These are phyloP conservation scores for Ceraclea dissimilis DNA, from an alignment of 2,888 invertebrate genomes.

Conservation along the genomic window DNA sequence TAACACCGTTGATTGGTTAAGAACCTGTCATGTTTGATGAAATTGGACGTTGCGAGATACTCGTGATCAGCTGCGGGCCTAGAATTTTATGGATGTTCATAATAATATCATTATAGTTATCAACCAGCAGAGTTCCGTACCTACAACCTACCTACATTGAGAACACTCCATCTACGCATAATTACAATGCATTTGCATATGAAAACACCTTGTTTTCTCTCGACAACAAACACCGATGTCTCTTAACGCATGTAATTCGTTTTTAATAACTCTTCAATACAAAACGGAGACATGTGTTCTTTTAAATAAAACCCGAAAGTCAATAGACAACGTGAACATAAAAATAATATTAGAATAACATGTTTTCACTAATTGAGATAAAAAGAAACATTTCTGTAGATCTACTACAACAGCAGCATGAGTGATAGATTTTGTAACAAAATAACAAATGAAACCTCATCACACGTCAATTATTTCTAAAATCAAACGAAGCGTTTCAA, in stretches of 20 bases:
- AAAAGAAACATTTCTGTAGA: no score
- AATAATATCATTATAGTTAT: neutral
- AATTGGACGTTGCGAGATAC: neutral
- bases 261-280: neutral
- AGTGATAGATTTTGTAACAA: no score
- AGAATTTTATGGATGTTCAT: neutral
- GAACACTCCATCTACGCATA: neutral
- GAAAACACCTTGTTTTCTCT: neutral
- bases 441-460: no score
- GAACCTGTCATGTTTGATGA: neutral
- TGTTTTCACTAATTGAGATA: no score
- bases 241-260: neutral
- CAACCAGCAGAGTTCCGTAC: neutral
- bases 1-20: neutral
- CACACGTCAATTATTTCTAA: no score
- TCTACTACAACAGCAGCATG: no score
- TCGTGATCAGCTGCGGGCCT: constrained; percentile 1
- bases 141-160: neutral
- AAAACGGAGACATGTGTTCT: no score
- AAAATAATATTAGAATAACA: no score
- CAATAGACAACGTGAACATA: no score
- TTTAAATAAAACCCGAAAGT: no score
- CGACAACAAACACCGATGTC: neutral
- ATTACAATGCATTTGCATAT: neutral
- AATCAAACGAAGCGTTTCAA: no score